These are phyloP conservation scores for Petroica traversi DNA, from an alignment of 2,113 vertebrate species.

Conservation along the genomic window DNA sequence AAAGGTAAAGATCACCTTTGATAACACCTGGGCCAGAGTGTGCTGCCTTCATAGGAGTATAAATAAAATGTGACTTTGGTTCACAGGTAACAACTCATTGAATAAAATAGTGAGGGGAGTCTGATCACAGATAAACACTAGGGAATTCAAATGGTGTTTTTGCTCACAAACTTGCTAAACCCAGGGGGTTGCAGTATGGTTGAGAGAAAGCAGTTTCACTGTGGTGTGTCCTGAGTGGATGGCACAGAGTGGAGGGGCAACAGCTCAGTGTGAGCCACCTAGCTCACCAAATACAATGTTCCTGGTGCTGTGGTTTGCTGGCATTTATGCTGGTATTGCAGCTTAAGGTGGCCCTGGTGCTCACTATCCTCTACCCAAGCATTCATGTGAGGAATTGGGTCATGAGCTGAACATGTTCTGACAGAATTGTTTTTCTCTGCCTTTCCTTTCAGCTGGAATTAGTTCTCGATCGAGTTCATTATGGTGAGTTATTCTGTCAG, in stretches of 20 bases:
- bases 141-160: background rate
- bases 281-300: background rate
- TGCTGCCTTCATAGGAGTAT: rapidly evolving
- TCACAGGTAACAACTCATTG: background rate
- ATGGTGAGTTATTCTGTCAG: background rate
- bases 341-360: background rate
- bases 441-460: background rate
- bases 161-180: background rate
- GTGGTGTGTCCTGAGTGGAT: background rate
- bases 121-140: background rate
- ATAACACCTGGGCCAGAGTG: background rate
- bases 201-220: background rate
- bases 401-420: background rate
- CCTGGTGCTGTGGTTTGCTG: background rate
- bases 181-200: background rate
- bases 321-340: background rate
- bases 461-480: rapidly evolving
- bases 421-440: background rate
- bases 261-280: background rate
- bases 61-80: background rate
- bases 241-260: rapidly evolving
- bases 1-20: background rate
- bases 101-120: background rate
- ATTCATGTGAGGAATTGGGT: rapidly evolving
- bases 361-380: background rate